Evolutionary conservation across 1,140 invertebrate genomes (phyloP).

Genomic region (Pseudomyrmex gracilis): DNA sequence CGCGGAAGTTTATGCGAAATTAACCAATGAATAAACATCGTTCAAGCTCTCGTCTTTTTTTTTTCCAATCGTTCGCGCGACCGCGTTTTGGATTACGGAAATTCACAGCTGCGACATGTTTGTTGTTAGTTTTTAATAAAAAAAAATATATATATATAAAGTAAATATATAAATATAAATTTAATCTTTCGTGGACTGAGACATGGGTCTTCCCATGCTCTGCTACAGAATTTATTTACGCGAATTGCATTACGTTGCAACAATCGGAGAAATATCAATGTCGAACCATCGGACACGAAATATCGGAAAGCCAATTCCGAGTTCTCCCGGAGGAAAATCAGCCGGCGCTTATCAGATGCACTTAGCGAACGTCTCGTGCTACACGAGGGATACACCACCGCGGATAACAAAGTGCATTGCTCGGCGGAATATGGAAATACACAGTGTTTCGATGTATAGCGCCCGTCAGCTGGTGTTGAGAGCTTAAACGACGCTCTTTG

Average conservation of each 20-base stretch:
- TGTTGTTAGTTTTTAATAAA: no score
- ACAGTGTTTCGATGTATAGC: slow-evolving; percentile 13
- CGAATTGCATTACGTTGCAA: no score
- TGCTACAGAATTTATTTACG: no score
- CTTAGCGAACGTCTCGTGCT: not conserved
- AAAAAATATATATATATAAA: no score
- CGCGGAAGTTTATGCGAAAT: slow-evolving; percentile 22
- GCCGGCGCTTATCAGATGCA: not conserved
- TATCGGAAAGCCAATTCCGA: not conserved
- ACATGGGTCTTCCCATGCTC: no score
- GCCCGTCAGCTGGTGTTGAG: slow-evolving; percentile 13
- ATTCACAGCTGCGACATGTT: no score
- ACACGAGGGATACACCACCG: not conserved
- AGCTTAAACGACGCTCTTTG: slow-evolving; percentile 17
- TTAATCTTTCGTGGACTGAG: no score
- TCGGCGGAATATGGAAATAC: not conserved
- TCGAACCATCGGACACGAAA: no score
- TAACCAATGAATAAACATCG: slow-evolving; percentile 10
- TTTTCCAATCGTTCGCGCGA: no score
- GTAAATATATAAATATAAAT: no score
- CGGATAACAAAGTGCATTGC: not conserved
- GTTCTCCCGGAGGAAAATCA: not conserved
- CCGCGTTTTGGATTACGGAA: no score
- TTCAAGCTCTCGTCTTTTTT: not conserved
- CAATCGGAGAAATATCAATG: no score